Conservation (phyloP, 2,113 vertebrate genomes). For the Heterocephalus glaber region DNA sequence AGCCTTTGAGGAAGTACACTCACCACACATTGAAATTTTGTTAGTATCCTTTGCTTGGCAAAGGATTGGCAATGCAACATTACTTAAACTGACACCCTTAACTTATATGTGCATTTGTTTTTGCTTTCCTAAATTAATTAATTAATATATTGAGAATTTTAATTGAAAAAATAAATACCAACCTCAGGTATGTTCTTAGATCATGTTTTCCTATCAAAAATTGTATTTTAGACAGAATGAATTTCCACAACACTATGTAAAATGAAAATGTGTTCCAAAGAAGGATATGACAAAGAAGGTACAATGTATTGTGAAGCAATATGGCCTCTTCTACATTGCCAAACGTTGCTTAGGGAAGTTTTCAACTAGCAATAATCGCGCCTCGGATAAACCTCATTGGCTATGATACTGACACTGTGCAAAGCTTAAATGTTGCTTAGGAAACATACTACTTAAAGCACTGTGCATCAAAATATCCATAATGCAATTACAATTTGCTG, state of each 20-base stretch:
- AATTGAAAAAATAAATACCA: conserved; percentile 29
- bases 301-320: neutral
- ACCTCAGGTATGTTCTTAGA: neutral
- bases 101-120: too few relatives aligned
- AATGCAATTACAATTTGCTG: neutral
- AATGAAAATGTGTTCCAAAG: conserved; percentile 54
- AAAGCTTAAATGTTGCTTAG: too few relatives aligned
- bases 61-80: neutral
- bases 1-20: neutral
- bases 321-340: neutral
- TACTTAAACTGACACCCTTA: neutral
- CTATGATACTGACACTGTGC: too few relatives aligned
- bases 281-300: neutral
- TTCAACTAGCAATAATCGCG: too few relatives aligned
- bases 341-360: too few relatives aligned
- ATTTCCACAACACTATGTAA: conserved; percentile 55
- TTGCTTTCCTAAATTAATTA: conserved; percentile 6
- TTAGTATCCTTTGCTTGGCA: neutral
- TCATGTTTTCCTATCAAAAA: conserved; percentile 37
- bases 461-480: neutral
- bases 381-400: too few relatives aligned
- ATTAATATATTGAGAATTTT: neutral
- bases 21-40: neutral
- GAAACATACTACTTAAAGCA: conserved; percentile 8
- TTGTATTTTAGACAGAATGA: conserved; percentile 14